These are phyloP conservation scores for Hydrolagus affinis DNA, from an alignment of 2,113 vertebrate species.

Conservation along the genomic window DNA sequence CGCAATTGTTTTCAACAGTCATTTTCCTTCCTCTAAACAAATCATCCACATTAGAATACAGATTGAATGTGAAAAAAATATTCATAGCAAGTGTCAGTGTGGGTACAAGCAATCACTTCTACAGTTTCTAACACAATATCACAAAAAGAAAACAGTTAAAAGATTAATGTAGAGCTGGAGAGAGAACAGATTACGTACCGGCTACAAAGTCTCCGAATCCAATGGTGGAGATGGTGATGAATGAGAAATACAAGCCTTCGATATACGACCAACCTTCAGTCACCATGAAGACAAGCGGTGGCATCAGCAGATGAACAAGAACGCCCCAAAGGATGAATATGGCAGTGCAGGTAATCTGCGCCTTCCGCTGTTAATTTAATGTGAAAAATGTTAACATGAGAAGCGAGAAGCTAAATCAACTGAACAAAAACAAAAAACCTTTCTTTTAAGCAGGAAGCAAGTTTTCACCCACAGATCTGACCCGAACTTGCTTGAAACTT, in stretches of 20 bases:
- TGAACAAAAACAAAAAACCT: not conserved
- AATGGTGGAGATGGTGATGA: constrained; percentile 92
- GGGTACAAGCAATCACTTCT: no score
- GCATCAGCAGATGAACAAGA: constrained; percentile 83
- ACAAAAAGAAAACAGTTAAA: not conserved
- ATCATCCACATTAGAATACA: not conserved
- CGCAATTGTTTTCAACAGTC: not conserved
- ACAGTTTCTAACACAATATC: no score
- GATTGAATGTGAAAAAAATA: no score
- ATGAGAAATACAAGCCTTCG: constrained; percentile 92
- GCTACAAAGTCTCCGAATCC: constrained; percentile 94
- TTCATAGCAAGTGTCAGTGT: no score
- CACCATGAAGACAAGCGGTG: constrained; percentile 89
- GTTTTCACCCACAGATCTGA: not conserved
- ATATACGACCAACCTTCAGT: constrained; percentile 90
- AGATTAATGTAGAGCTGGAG: not conserved
- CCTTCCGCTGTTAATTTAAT: constrained; percentile 66
- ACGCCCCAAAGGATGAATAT: constrained; percentile 92
- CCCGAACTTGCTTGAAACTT: constrained; percentile 29
- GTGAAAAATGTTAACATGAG: not conserved
- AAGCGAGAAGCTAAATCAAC: not conserved
- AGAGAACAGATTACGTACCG: constrained; percentile 53
- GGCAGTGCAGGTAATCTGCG: constrained; percentile 88
- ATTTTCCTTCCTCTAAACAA: not conserved
- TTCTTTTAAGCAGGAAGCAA: no score